A percentile compares a stretch with the other conserved stretches of the same genome.
Conservation (phyloP, 2,797 vertebrate species). For the Amphiprion clarkii region DNA sequence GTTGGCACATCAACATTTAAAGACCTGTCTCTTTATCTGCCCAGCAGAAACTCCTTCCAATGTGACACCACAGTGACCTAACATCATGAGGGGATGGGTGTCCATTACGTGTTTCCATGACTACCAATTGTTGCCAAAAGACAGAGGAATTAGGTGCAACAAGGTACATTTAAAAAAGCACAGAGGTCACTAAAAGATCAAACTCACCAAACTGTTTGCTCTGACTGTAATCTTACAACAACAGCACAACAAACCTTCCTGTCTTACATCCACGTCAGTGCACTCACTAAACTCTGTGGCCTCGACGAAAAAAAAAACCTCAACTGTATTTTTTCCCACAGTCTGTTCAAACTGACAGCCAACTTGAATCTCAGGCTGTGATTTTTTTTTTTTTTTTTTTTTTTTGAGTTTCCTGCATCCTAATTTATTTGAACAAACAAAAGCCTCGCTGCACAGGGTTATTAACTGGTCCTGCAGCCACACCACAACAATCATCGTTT, state of each 20-base stretch:
- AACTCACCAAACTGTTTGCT: no score
- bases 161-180: background rate
- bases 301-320: background rate
- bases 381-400: conserved; percentile 4
- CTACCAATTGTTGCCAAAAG: background rate
- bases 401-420: background rate
- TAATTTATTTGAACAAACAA: conserved; percentile 46
- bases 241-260: background rate
- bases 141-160: background rate
- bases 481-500: conserved; percentile 43
- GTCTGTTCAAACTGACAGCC: conserved; percentile 7
- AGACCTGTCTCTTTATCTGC: no score
- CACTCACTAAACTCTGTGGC: conserved; percentile 8
- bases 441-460: background rate
- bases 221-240: background rate
- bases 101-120: conserved; percentile 3
- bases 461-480: conserved; percentile 34
- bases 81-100: background rate
- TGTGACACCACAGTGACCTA: background rate
- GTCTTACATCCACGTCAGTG: background rate
- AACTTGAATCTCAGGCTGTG: conserved; percentile 1
- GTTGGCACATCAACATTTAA: no score
- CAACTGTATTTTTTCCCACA: background rate
- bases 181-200: background rate
- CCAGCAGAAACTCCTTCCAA: background rate